These are phyloP conservation scores for Rallus limicola DNA, from an alignment of 2,113 vertebrate genomes.

Conservation along the genomic window DNA sequence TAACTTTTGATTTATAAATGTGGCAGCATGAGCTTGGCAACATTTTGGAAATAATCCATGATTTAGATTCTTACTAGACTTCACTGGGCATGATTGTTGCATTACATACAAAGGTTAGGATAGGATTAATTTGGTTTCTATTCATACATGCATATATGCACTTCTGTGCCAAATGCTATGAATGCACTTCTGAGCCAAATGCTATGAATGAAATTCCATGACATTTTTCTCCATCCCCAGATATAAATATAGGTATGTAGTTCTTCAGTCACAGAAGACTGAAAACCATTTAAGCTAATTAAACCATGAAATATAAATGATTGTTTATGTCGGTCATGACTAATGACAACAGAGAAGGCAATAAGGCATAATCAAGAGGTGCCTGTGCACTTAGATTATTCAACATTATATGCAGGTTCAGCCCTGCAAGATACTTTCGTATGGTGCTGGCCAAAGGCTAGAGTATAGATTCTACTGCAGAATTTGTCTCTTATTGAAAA, in stretches of 20 bases:
- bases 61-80: not conserved
- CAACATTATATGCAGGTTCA: not conserved
- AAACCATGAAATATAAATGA: not conserved
- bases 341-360: not conserved
- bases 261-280: not conserved
- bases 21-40: constrained; percentile 76
- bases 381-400: not conserved
- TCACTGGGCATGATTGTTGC: not conserved
- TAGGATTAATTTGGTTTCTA: not conserved
- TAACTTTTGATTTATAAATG: constrained; percentile 41
- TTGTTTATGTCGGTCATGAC: not conserved
- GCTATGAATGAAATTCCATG: not conserved
- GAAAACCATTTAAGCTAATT: not conserved
- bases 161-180: not conserved
- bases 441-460: not conserved
- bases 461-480: not conserved
- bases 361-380: not conserved
- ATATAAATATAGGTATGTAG: not conserved
- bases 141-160: too few relatives aligned
- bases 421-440: not conserved
- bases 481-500: not conserved
- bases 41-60: constrained; percentile 66
- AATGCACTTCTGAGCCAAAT: not conserved
- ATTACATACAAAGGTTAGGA: not conserved
- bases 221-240: not conserved